A percentile compares a stretch with the other conserved stretches of the same genome.
Conservation (phyloP, 1,140 invertebrate genomes). For the Lepidostoma basale region DNA sequence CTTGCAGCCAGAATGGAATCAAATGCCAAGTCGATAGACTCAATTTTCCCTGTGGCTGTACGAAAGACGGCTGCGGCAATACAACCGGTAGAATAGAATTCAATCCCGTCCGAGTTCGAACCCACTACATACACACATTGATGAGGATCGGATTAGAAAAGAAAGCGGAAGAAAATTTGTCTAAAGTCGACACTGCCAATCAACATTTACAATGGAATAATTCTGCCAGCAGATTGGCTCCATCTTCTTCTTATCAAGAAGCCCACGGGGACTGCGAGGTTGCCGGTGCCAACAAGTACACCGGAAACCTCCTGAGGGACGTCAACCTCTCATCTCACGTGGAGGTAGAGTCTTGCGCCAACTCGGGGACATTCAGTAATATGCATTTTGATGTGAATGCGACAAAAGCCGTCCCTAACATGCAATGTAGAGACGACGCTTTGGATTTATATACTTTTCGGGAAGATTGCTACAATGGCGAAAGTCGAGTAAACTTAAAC, state of each 20-base stretch:
- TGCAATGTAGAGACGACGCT: slow-evolving; percentile 66
- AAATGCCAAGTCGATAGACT: slow-evolving; percentile 96
- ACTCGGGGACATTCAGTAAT: slow-evolving; percentile 68
- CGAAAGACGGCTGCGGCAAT: slow-evolving; percentile 92
- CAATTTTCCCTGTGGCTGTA: slow-evolving; percentile 96
- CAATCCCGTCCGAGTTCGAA: slow-evolving; percentile 92
- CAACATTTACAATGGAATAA: slow-evolving; percentile 38
- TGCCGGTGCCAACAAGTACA: slow-evolving; percentile 48
- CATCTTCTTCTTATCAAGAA: slow-evolving; percentile 14
- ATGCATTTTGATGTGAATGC: slow-evolving; percentile 63
- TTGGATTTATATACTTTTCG: slow-evolving; percentile 70
- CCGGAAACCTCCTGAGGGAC: slow-evolving; percentile 59
- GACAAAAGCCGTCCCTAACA: slow-evolving; percentile 49
- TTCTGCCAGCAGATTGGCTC: slow-evolving; percentile 28
- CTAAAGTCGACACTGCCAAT: slow-evolving; percentile 30
- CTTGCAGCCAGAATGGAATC: slow-evolving; percentile 92
- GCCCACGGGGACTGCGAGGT: neutral
- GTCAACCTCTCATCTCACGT: slow-evolving; percentile 62
- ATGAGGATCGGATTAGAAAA: slow-evolving; percentile 91
- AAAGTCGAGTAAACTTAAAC: slow-evolving; percentile 52
- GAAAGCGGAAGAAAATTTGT: slow-evolving; percentile 57
- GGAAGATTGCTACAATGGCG: slow-evolving; percentile 70
- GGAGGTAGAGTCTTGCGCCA: slow-evolving; percentile 67
- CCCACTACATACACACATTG: slow-evolving; percentile 96
- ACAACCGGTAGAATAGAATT: slow-evolving; percentile 93